A percentile compares a stretch with the other conserved stretches of the same genome.
phyloP scores from a whole-genome alignment of 2,113 vertebrate genomes.

The Papio anubis region DNA sequence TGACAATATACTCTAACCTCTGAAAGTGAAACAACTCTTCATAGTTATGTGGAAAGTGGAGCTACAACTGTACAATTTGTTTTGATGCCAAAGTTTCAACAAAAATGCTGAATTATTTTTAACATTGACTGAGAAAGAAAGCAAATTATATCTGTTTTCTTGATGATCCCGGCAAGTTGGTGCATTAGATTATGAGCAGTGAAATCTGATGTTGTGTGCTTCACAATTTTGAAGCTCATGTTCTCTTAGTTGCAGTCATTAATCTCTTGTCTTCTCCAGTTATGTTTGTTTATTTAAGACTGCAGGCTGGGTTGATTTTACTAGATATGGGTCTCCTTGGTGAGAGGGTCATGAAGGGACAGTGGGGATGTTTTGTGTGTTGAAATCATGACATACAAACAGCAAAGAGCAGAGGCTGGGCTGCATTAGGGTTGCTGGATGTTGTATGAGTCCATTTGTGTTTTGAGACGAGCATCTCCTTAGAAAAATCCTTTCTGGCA shows the following conservation, averaged over 20 bases:
- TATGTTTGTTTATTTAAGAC: conserved; percentile 39
- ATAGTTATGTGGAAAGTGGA: not conserved
- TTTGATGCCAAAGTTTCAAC: conserved; percentile 23
- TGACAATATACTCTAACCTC: not conserved
- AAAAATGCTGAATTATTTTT: conserved; percentile 14
- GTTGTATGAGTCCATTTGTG: not conserved
- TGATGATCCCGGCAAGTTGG: not conserved
- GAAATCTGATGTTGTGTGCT: not conserved
- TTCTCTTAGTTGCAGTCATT: conserved; percentile 37
- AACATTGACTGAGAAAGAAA: not conserved
- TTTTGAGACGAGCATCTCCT: conserved; percentile 1
- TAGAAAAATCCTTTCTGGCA: not conserved
- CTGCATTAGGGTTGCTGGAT: not conserved
- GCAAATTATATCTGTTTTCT: not conserved
- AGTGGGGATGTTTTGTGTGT: not conserved
- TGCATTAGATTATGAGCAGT: not conserved
- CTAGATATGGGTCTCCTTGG: conserved; percentile 10
- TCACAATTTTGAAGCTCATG: not conserved
- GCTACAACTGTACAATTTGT: not conserved
- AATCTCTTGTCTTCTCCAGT: conserved; percentile 32
- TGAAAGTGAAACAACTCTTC: not conserved
- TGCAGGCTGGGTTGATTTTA: conserved; percentile 10
- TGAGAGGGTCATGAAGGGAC: conserved; percentile 11
- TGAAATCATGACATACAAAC: conserved; percentile 2
- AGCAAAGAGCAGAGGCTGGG: not conserved